Evolutionary conservation across 2,113 vertebrate genomes (phyloP), one percentile per base, ranked within the genome.

Genomic region (Archocentrus centrarchus): DNA sequence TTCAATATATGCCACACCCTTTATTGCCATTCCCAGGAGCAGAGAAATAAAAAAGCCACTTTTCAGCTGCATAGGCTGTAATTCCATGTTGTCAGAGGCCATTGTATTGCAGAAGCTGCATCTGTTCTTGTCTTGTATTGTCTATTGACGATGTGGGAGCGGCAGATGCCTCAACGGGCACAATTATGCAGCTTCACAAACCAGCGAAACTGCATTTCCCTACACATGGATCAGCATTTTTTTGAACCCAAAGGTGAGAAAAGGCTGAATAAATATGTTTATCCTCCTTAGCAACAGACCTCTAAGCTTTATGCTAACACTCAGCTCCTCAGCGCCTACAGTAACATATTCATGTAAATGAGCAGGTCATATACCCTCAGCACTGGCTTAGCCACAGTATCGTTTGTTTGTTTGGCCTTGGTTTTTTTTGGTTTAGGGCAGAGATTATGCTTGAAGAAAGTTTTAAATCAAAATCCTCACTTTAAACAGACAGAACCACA

Each of bases 61-160:
- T 91, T 89, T 92, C 86, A 91, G 89, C 79, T 88, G 88, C 82
- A 86, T 77, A 84, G 87, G 90, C 89, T 89, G 89, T 93, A 93
- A 93, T 92, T 95, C 82, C 81, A 91, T 88, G 88, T 90, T 93
- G 93, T 93, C 92, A 93, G 86, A 86, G 84, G 79, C 89, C 79
- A 90, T 94, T 95, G 93, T 95, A 35, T 64, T 85, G 84, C 79
- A 82, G 66, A 84, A 82, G 89, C 91, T 88, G 83, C 89, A 92
- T 94, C 91, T 93, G 89, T 86, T 90, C 79, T 78, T 66, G 78
- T 79, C 75, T 87, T 80, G 79, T 64, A 89, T 93, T 92, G 88
- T 92, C 86, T 89, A 68, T 87, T 83, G 86, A 91, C 30, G 75
- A 82, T 82, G 89, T 88, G 84, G 90, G 88, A 89, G 84, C 86